These are phyloP conservation scores for Callionymus lyra DNA, from an alignment of 2,113 vertebrate species.

Conservation along the genomic window DNA sequence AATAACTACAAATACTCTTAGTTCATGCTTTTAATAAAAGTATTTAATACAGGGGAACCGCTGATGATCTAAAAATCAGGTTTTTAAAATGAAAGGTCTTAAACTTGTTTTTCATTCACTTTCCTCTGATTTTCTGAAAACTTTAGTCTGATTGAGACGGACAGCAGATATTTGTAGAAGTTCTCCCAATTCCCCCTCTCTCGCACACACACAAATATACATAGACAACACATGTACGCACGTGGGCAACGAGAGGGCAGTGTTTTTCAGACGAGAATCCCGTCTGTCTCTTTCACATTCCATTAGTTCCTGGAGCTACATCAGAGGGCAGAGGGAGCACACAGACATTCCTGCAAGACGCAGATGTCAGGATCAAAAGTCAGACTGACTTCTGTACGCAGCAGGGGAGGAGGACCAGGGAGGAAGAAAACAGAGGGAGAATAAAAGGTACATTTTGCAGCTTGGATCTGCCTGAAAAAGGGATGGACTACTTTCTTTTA, in stretches of 20 bases:
- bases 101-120: conserved; percentile 11
- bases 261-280: conserved; percentile 66
- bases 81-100: too few species aligned
- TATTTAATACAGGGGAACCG: too few species aligned
- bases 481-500: conserved; percentile 17
- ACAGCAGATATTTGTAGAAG: conserved; percentile 41
- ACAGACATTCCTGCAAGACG: conserved; percentile 96
- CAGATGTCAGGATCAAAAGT: conserved; percentile 99
- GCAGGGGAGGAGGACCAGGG: conserved; percentile 50
- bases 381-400: conserved; percentile 87
- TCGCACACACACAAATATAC: conserved; percentile 9
- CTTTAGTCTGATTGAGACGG: conserved; percentile 29
- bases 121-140: conserved; percentile 22
- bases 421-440: conserved; percentile 38
- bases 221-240: conserved; percentile 21
- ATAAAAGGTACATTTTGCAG: conserved; percentile 33
- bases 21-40: too few species aligned
- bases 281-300: conserved; percentile 86
- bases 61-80: too few species aligned
- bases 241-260: conserved; percentile 51
- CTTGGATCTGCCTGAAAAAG: conserved; percentile 12
- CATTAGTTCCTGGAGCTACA: conserved; percentile 72
- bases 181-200: conserved; percentile 19
- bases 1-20: too few species aligned
- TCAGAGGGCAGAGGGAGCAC: conserved; percentile 84